These are phyloP conservation scores for Tichodroma muraria DNA, from an alignment of 2,113 vertebrate genomes.

Conservation along the genomic window DNA sequence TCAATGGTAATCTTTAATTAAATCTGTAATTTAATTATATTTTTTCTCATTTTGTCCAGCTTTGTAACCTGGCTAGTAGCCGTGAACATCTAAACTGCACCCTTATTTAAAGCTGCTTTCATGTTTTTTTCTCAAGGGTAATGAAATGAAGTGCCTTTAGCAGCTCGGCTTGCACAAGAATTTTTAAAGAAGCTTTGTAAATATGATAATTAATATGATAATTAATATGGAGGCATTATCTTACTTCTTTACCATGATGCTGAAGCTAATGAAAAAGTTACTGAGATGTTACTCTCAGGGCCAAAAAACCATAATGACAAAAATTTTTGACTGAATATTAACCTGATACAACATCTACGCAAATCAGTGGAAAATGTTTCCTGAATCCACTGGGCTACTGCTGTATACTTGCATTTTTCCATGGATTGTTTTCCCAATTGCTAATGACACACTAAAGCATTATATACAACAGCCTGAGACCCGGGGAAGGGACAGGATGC, in stretches of 20 bases:
- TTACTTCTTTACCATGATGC: not conserved
- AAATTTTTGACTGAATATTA: not conserved
- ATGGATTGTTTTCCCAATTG: not conserved
- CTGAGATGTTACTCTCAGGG: not conserved
- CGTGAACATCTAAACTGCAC: not conserved
- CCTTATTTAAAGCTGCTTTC: not conserved
- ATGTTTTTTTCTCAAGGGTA: not conserved
- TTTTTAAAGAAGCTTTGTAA: not conserved
- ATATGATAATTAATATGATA: not conserved
- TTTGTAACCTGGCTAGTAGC: not conserved
- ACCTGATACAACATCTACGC: not conserved
- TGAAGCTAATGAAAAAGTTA: not conserved
- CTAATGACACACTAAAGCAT: not conserved
- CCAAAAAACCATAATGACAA: not conserved
- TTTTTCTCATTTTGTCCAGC: not conserved
- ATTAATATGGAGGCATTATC: not conserved
- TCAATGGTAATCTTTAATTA: conserved; percentile 1
- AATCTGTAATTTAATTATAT: not conserved
- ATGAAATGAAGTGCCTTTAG: not conserved
- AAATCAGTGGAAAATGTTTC: not conserved
- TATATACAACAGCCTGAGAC: not conserved
- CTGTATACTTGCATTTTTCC: not conserved
- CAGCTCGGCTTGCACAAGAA: not conserved
- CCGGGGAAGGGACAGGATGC: not conserved
- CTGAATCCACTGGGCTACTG: not conserved